Conservation (phyloP, 2,888 invertebrate species). For the Cephonodes hylas region DNA sequence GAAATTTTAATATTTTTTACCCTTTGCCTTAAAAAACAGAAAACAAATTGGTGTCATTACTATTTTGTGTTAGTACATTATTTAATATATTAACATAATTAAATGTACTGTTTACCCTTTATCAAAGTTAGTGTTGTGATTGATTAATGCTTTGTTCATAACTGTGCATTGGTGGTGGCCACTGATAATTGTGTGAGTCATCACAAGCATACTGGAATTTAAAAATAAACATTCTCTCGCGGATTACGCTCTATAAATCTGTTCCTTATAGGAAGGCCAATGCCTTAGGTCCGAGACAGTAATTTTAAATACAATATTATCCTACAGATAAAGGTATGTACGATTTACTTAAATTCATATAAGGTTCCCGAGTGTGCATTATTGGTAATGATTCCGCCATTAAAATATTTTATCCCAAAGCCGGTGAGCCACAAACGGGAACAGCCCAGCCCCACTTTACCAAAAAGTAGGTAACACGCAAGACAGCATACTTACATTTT, state of each 20-base stretch:
- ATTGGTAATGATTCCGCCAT: not conserved
- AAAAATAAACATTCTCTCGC: not conserved
- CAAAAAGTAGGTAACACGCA: constrained; percentile 5
- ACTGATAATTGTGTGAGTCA: not conserved
- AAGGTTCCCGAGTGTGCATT: not conserved
- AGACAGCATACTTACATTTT: constrained; percentile 76
- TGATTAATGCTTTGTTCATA: not conserved
- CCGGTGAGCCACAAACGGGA: not conserved
- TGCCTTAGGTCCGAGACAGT: not conserved
- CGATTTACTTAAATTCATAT: not conserved
- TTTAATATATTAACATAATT: too few species aligned
- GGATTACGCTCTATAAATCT: not conserved
- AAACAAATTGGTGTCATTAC: too few species aligned
- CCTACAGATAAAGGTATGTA: not conserved
- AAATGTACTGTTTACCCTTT: not conserved
- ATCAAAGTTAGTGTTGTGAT: not conserved
- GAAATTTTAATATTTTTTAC: too few species aligned
- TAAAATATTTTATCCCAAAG: not conserved
- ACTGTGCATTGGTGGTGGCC: not conserved
- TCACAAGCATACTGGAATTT: not conserved
- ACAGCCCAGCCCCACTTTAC: not conserved
- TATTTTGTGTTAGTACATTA: too few species aligned
- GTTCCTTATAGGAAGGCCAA: not conserved
- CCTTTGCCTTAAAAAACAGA: too few species aligned
- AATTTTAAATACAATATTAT: not conserved